Conservation (phyloP, 2,113 vertebrate genomes). For the Phalacrocorax brasilianus region DNA sequence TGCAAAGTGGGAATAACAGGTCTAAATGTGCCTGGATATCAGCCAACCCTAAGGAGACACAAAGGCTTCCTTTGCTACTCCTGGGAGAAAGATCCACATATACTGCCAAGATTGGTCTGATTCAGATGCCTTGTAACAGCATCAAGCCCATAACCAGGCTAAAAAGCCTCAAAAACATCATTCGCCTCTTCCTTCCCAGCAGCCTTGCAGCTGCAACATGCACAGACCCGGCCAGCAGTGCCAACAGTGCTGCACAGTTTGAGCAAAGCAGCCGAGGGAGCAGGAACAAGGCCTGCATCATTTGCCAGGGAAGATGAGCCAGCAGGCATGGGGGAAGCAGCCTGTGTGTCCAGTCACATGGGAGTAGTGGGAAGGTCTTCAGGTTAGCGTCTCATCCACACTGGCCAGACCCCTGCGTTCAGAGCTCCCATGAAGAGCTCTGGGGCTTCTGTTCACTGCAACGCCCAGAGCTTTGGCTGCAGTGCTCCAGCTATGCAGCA, state of each 20-base stretch:
- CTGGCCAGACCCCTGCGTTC: neutral
- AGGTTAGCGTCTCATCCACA: neutral
- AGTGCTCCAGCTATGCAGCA: neutral
- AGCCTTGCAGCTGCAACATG: accelerated
- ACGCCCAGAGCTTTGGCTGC: neutral
- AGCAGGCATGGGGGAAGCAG: neutral
- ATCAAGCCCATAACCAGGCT: neutral
- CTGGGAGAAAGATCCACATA: neutral
- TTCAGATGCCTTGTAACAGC: neutral
- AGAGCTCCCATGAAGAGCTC: neutral
- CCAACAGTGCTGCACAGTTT: neutral
- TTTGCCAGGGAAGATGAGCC: neutral
- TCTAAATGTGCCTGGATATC: neutral
- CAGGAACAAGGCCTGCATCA: accelerated
- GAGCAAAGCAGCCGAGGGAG: neutral
- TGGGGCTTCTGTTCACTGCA: neutral
- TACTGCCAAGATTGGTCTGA: neutral
- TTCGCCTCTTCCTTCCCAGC: neutral
- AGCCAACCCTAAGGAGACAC: neutral
- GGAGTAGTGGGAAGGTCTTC: neutral
- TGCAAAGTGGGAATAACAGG: neutral
- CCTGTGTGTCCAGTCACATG: accelerated
- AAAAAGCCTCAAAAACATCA: neutral
- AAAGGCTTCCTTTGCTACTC: neutral
- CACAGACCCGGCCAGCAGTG: neutral